Conservation (phyloP, 2,888 invertebrate species). For the Leptinotarsa rubiginosa region DNA sequence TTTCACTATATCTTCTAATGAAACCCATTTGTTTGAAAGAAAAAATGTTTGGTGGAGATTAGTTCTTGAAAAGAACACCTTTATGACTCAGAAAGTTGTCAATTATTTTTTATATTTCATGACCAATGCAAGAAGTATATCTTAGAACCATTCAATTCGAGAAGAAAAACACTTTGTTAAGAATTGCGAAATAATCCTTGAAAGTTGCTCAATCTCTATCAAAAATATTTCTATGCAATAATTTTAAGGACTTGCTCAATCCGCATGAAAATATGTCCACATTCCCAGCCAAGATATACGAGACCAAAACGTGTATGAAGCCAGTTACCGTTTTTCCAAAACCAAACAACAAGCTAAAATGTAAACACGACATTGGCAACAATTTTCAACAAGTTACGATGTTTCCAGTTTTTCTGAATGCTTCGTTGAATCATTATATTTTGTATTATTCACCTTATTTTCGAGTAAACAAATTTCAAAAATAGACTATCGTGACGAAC, state of each 20-base stretch:
- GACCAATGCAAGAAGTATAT: too few relatives aligned
- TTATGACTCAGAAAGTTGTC: too few relatives aligned
- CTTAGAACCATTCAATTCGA: too few relatives aligned
- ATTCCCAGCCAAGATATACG: not conserved
- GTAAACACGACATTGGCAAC: slow-evolving; percentile 25
- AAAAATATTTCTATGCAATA: not conserved
- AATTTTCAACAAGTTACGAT: slow-evolving; percentile 9
- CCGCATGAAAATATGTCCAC: slow-evolving; percentile 8
- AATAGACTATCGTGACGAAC: slow-evolving; percentile 37
- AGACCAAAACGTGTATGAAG: not conserved
- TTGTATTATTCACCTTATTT: slow-evolving; percentile 36
- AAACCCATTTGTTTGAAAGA: too few relatives aligned
- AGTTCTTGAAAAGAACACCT: too few relatives aligned
- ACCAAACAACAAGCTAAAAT: slow-evolving; percentile 13
- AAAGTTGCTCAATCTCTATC: too few relatives aligned
- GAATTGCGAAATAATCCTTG: too few relatives aligned
- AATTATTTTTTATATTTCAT: too few relatives aligned
- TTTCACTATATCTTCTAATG: too few relatives aligned
- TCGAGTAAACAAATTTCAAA: slow-evolving; percentile 37
- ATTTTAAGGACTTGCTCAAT: not conserved
- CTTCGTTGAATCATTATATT: slow-evolving; percentile 16
- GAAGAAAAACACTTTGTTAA: too few relatives aligned
- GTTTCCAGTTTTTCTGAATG: slow-evolving; percentile 18
- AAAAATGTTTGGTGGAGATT: too few relatives aligned
- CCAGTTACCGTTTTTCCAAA: not conserved